Evolutionary conservation across 2,888 invertebrate genomes (phyloP).

Genomic region (Thymelicus lineola): DNA sequence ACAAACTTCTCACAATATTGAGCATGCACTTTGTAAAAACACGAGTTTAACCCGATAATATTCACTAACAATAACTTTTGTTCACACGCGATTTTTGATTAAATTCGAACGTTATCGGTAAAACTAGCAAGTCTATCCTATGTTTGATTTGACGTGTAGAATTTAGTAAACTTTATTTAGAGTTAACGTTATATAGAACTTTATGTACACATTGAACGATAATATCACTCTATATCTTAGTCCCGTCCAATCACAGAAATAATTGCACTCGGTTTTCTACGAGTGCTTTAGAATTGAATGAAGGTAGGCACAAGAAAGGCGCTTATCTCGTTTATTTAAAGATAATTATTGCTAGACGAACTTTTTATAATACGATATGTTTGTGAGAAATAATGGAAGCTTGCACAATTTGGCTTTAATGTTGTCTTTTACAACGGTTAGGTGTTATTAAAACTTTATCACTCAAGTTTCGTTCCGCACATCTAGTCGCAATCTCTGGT

Average conservation of each 20-base stretch:
- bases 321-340: constrained; percentile 61
- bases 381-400: constrained; percentile 79
- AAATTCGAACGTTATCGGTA: constrained; percentile 51
- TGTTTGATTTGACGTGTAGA: constrained; percentile 39
- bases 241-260: constrained; percentile 70
- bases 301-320: constrained; percentile 83
- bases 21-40: constrained; percentile 31
- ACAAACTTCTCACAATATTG: constrained; percentile 25
- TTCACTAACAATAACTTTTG: constrained; percentile 41
- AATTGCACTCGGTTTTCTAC: constrained; percentile 64
- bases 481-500: constrained; percentile 80
- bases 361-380: constrained; percentile 78
- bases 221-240: constrained; percentile 62
- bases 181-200: constrained; percentile 37
- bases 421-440: constrained; percentile 49
- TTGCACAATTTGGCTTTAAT: constrained; percentile 81
- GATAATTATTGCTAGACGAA: constrained; percentile 63
- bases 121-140: constrained; percentile 60
- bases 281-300: constrained; percentile 71
- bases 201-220: constrained; percentile 68
- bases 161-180: constrained; percentile 37
- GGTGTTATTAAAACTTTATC: constrained; percentile 44
- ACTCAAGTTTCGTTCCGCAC: constrained; percentile 81
- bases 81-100: constrained; percentile 38
- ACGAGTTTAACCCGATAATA: constrained; percentile 38